Percentiles rank a stretch among this genome's conserved stretches.
Conservation (phyloP, 1,140 invertebrate species). For the Pseudomyrmex cubaensis region DNA sequence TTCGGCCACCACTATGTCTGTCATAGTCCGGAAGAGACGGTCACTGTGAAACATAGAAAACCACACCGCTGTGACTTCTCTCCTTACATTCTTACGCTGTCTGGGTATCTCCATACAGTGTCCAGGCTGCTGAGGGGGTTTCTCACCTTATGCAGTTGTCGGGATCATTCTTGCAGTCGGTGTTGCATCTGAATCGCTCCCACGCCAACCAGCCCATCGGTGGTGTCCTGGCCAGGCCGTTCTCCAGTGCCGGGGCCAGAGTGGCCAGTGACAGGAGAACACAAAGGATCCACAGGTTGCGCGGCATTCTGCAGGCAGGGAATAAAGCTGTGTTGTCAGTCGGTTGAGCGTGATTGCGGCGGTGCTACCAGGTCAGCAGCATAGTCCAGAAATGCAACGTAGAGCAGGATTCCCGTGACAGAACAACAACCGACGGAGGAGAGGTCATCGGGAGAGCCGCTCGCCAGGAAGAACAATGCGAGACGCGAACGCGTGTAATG, state of each 20-base stretch:
- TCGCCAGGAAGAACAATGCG: slow-evolving; percentile 31
- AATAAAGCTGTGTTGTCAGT: slow-evolving; percentile 45
- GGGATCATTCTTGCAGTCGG: slow-evolving; percentile 96
- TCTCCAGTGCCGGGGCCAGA: slow-evolving; percentile 87
- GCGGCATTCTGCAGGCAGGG: slow-evolving; percentile 71
- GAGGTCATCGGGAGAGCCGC: slow-evolving; percentile 39
- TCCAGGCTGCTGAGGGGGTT: not conserved
- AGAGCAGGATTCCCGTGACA: slow-evolving; percentile 26
- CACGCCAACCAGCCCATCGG: slow-evolving; percentile 97
- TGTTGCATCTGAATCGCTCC: slow-evolving; percentile 97
- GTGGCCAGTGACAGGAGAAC: slow-evolving; percentile 63
- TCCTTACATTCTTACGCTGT: not conserved
- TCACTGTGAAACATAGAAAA: slow-evolving; percentile 89
- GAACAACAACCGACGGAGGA: not conserved
- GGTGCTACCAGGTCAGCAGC: slow-evolving; percentile 48
- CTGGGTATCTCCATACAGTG: not conserved
- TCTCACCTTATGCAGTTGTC: slow-evolving; percentile 96
- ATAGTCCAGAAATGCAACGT: slow-evolving; percentile 31
- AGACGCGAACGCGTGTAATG: slow-evolving; percentile 42
- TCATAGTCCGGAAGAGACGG: slow-evolving; percentile 95
- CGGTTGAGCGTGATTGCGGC: not conserved
- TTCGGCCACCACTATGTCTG: slow-evolving; percentile 94
- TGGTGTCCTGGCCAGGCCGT: slow-evolving; percentile 93
- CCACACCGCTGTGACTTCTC: not conserved
- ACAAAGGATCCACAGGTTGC: slow-evolving; percentile 70